Base-by-base conservation (phyloP, 2,797 vertebrate species). In the Monodelphis domestica region DNA sequence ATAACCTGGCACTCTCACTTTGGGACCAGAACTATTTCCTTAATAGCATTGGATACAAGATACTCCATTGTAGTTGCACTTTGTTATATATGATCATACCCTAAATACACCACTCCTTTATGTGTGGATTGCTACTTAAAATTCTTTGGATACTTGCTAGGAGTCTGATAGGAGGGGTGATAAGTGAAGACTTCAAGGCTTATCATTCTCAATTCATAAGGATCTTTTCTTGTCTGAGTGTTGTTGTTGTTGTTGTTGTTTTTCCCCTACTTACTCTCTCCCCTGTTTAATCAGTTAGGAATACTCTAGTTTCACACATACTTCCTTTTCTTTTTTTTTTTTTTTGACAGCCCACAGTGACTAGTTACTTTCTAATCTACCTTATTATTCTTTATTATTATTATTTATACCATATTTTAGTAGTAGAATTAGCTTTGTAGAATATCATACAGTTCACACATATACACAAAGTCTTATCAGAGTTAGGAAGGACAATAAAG, bases 291-390 rank as follows among this genome's bases (percentile, higher is more conserved):
- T n/a, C 57, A 63, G 0, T n/a, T 33, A 63, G 4, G 14, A n/a
- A 29, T 63, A 12, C 12, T 63, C 30, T 5, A n/a, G 2, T n/a
- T 30, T n/a, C 0, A 14, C 4, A 33, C 12, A 33, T 1, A 11
- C 12, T 11, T 53, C 53, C 53, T 53, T 5, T 53, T n/a, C 5
- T 63, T n/a, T 33, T 63, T 30, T 30, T 5, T 56, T n/a, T n/a
- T n/a, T n/a, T 33, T 59, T 63, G 12, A 1, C 12, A n/a, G 57
- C n/a, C 30, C 30, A 1, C 30, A 63, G 30, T n/a, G 2, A 63
- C 30, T 63, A n/a, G 12, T 33, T 63, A 63, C 30, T 15, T 63
- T n/a, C 12, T 33, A n/a, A n/a, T 63, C 33, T 63, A 63, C 30
- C 4, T 12, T 59, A 29, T 12, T 59, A 1, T 59, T 59, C 11